Percentiles rank a stretch among this genome's conserved stretches.
phyloP scores from a whole-genome alignment of 2,797 vertebrate species.

The Orientallactaga sibirica region DNA sequence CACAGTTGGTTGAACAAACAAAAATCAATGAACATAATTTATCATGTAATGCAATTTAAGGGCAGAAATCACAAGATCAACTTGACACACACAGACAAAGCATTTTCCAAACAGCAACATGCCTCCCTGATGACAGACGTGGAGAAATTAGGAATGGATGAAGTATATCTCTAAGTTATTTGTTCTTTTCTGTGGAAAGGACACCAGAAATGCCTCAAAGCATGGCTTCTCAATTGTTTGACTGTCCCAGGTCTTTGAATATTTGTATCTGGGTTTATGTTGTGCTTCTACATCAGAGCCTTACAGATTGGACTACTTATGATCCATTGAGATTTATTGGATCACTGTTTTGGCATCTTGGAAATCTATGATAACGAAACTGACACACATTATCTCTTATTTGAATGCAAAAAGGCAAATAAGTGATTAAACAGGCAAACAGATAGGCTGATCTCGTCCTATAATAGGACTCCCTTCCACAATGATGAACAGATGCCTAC shows the following conservation, averaged over 20 bases:
- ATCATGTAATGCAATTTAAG: no score
- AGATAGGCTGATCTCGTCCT: neutral
- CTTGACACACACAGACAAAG: no score
- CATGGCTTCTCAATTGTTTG: neutral
- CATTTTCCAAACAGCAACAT: no score
- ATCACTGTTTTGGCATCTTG: neutral
- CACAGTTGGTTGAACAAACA: no score
- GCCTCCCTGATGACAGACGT: no score
- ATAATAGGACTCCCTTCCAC: neutral
- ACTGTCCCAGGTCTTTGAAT: neutral
- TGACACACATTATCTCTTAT: neutral
- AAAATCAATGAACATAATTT: no score
- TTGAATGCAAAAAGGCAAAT: neutral
- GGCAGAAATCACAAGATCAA: no score
- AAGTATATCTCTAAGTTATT: neutral
- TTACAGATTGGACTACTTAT: neutral
- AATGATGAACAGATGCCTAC: neutral
- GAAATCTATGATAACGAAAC: neutral
- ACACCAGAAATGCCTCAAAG: neutral
- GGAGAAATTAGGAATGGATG: no score
- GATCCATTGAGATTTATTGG: neutral
- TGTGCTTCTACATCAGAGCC: neutral
- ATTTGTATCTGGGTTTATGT: neutral
- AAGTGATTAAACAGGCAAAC: neutral
- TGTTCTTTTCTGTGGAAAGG: neutral